Evolutionary conservation across 1,140 invertebrate species (phyloP).

Genomic region (Galleria mellonella): DNA sequence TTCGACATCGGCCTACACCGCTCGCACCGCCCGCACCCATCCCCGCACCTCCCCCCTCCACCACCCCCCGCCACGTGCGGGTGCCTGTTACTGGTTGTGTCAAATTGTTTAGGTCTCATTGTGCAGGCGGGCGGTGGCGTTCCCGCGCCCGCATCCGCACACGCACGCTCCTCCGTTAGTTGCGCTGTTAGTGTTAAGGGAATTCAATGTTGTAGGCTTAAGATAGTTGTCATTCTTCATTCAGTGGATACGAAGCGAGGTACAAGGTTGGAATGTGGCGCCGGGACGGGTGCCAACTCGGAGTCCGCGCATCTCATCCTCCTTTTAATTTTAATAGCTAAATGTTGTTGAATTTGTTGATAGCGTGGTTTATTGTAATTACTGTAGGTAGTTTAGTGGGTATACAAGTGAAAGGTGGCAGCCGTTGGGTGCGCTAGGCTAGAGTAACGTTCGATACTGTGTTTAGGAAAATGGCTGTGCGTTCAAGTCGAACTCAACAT

Average conservation of each 20-base stretch:
- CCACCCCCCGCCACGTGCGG: slow-evolving; percentile 2
- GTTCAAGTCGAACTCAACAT: slow-evolving; percentile 58
- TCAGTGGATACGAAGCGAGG: slow-evolving; percentile 15
- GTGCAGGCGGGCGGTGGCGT: background rate
- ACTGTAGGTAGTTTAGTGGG: slow-evolving; percentile 57
- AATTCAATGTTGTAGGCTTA: slow-evolving; percentile 59
- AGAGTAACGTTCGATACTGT: slow-evolving; percentile 48
- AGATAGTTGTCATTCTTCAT: slow-evolving; percentile 52
- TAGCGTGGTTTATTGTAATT: slow-evolving; percentile 66
- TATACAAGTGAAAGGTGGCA: slow-evolving; percentile 43
- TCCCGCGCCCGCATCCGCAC: background rate
- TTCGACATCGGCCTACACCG: background rate
- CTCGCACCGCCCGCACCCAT: slow-evolving; percentile 9
- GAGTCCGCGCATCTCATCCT: slow-evolving; percentile 35
- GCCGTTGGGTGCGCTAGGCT: slow-evolving; percentile 44
- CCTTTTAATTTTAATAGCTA: slow-evolving; percentile 69
- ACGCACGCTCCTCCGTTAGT: slow-evolving; percentile 9
- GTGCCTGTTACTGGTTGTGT: slow-evolving; percentile 13
- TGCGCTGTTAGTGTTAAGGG: slow-evolving; percentile 37
- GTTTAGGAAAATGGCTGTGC: slow-evolving; percentile 61
- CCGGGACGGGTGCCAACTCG: slow-evolving; percentile 18
- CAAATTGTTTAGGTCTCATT: slow-evolving; percentile 9
- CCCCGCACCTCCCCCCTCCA: background rate
- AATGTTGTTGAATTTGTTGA: slow-evolving; percentile 71
- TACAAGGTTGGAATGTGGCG: slow-evolving; percentile 13